Evolutionary conservation across 2,888 invertebrate species (phyloP), one percentile per base, ranked within the genome.

Genomic region (Netelia virgata): DNA sequence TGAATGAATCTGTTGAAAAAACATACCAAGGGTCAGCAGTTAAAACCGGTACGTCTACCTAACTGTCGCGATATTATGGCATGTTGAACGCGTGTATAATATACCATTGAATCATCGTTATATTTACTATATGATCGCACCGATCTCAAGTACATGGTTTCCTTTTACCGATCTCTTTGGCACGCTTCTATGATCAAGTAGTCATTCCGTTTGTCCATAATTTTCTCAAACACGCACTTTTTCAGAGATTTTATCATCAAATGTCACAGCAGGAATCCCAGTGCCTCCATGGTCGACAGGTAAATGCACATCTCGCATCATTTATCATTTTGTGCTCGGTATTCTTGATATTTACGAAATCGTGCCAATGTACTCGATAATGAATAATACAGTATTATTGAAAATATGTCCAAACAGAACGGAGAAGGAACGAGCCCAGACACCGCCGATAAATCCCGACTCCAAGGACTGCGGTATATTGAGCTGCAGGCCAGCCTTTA

Each of bases 381-480:
- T 61, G 43, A 2, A 61, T 53, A 47, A 36, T 64, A n/a, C 11
- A 3, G 18, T 66, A 57, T 50, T 47, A 69, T 69, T 64, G 3
- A 74, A 69, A 69, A 47, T 66, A 72, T 72, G 53, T 50, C 55
- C 70, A 28, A 78, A 50, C 85, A 93, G 93, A 88, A 89, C 92
- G 69, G 93, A 93, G 82, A 93, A 93, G 84, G 93, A 93, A 82
- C 89, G 92, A 86, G 88, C 93, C 53, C 91, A 93, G 77, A 93
- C 93, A 77, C 92, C 93, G 69, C 92, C 93, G 55, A 91, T 93
- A 66, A 93, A 93, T 92, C 93, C 93, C 94, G 96, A 97, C 94
- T 95, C 96, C 91, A 95, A 96, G 94, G 97, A 98, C 94, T 98
- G 98, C 94, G 98, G 98, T 88, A 97, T 98, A 91, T 95, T 98